Conservation (phyloP, 2,797 vertebrate genomes). For the Schizopygopsis pylzovi region DNA sequence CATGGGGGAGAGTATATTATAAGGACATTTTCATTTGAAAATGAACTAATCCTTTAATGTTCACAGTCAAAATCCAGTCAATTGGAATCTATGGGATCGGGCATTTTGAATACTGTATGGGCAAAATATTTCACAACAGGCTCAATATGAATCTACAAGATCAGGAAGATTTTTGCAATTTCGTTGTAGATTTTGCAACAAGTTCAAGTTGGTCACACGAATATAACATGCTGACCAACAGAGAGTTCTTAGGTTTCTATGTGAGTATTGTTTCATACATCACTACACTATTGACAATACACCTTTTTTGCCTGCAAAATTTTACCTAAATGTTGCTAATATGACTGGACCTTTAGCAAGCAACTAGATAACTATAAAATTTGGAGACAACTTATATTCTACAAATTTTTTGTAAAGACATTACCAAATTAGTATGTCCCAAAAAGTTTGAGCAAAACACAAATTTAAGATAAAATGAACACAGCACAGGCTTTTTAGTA, state of each 20-base stretch:
- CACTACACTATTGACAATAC: background rate
- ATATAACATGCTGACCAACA: background rate
- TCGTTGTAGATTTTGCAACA: background rate
- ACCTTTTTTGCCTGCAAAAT: too few relatives aligned
- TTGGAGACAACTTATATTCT: background rate
- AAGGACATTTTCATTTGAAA: too few relatives aligned
- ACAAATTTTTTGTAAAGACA: background rate
- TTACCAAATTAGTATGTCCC: background rate
- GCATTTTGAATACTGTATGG: background rate
- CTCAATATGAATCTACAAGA: background rate
- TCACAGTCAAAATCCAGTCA: background rate
- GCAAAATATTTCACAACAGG: background rate
- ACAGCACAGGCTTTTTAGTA: background rate
- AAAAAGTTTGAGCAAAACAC: conserved; percentile 1
- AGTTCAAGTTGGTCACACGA: background rate
- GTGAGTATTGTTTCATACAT: background rate
- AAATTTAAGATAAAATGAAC: background rate
- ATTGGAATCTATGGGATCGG: background rate
- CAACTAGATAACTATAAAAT: background rate
- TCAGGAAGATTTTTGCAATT: background rate
- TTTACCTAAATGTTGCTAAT: background rate
- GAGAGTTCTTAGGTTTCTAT: background rate
- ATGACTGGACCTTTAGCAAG: background rate
- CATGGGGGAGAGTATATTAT: too few relatives aligned
- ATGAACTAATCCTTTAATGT: background rate